These are phyloP conservation scores for Epinotia bilunana DNA, from an alignment of 2,888 invertebrate species.

Conservation along the genomic window DNA sequence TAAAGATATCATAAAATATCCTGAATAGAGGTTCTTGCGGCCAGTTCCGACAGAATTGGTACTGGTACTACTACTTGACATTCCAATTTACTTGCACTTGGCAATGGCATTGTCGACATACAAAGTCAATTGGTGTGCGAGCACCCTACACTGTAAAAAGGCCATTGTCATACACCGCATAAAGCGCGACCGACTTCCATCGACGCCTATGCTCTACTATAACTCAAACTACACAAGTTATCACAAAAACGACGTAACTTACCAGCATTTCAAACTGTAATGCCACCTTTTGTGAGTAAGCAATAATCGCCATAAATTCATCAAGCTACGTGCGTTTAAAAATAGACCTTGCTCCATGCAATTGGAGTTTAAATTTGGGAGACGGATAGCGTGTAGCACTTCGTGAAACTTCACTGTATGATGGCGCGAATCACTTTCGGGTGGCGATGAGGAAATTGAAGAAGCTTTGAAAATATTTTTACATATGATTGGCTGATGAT, in stretches of 20 bases:
- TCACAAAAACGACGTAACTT: not conserved
- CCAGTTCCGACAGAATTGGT: too few relatives aligned
- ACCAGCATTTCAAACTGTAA: not conserved
- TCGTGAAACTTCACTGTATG: constrained; percentile 9
- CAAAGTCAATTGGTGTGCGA: not conserved
- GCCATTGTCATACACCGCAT: constrained; percentile 1
- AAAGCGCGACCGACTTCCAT: constrained; percentile 6
- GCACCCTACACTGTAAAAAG: constrained; percentile 7
- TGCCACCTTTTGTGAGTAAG: not conserved
- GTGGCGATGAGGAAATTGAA: constrained; percentile 1
- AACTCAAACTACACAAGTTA: constrained; percentile 6
- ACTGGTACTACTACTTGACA: not conserved
- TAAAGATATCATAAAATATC: too few relatives aligned
- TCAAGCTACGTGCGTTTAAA: constrained; percentile 15
- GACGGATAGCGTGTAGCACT: constrained; percentile 2
- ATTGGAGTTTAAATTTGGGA: constrained; percentile 13
- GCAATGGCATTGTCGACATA: constrained; percentile 10
- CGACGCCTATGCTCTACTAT: constrained; percentile 1
- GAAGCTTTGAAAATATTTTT: constrained; percentile 12
- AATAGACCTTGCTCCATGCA: constrained; percentile 9
- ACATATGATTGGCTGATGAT: constrained; percentile 1
- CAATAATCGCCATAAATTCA: not conserved
- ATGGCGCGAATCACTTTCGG: constrained; percentile 21
- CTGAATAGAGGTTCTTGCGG: too few relatives aligned
- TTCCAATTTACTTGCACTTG: constrained; percentile 1